phyloP scores from a whole-genome alignment of 2,888 invertebrate species.

The Tineola bisselliella region DNA sequence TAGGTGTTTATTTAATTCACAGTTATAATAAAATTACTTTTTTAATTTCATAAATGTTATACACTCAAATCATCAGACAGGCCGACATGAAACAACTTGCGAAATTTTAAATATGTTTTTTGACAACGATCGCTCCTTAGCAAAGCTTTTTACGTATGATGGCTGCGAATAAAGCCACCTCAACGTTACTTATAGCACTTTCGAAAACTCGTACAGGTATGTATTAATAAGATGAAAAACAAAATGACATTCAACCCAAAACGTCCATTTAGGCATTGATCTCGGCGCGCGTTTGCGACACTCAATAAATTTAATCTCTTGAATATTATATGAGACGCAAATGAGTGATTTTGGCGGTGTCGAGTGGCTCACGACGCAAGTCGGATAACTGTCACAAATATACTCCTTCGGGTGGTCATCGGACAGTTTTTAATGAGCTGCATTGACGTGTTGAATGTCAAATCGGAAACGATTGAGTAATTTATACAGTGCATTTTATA shows the following conservation, averaged over 20 bases:
- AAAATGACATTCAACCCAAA: slow-evolving; percentile 3
- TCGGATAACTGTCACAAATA: slow-evolving; percentile 10
- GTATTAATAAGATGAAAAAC: background rate
- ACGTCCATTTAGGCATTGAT: slow-evolving; percentile 7
- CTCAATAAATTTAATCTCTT: slow-evolving; percentile 12
- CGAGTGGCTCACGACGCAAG: slow-evolving; percentile 7
- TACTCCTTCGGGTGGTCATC: background rate
- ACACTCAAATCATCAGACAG: background rate
- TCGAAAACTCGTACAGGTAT: background rate
- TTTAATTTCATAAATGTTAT: too few relatives aligned
- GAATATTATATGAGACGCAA: slow-evolving; percentile 11
- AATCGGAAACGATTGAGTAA: slow-evolving; percentile 14
- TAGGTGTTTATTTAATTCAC: background rate
- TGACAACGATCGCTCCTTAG: background rate
- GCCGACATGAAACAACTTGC: background rate
- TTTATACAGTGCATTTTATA: background rate
- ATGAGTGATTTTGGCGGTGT: slow-evolving; percentile 9
- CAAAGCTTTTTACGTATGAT: background rate
- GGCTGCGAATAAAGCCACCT: background rate
- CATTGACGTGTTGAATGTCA: slow-evolving; percentile 24
- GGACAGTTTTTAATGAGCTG: slow-evolving; percentile 5
- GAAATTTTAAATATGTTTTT: background rate
- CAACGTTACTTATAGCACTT: slow-evolving; percentile 3
- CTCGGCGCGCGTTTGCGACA: slow-evolving; percentile 3
- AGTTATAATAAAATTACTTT: background rate